Base-by-base conservation (phyloP, 1,140 invertebrate species). In the Cephus cinctus region DNA sequence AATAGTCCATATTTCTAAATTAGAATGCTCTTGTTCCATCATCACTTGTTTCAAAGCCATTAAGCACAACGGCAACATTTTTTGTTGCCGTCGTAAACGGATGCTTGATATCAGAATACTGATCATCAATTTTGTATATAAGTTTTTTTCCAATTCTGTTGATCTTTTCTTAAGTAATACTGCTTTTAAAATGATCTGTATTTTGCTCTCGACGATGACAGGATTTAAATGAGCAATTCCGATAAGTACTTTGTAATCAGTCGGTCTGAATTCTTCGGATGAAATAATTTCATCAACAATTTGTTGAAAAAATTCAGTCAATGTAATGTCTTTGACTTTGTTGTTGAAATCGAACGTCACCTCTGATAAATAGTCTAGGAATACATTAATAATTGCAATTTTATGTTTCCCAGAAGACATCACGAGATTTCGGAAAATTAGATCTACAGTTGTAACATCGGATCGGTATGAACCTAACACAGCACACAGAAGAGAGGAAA, bases 141-240 rank as follows among this genome's bases (percentile, higher is more conserved):
- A 56, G 9, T 43, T 30, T 16, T 48, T 25, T 8, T 50, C 49
- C 6, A 11, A 21, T 8, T 57, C 36, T n/a, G 14, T 11, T 21
- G 23, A 20, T 44, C 46, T 57, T 46, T 59, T 36, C 45, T 51
- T 43, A n/a, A 54, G 32, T 30, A 71, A 43, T 40, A 67, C 51
- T 54, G 48, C 68, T 25, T 50, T 45, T 8, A 75, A 35, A 11
- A 73, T 57, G 27, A 21, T 27, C 36, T 63, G 46, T 19, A 57
- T 57, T 22, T 58, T 64, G 16, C 48, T 61, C 40, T 73, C 71
- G 23, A 74, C 57, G 12, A 73, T 48, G 3, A 69, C 27, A 41
- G 71, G 71, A 65, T 76, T 73, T 1, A 71, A 53, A 43, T 54
- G 51, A 18, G 64, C 42, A 22, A 76, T 58, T 23, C 47, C 42